Base-by-base conservation (phyloP, 1,140 invertebrate genomes). In the Drepana arcuata region DNA sequence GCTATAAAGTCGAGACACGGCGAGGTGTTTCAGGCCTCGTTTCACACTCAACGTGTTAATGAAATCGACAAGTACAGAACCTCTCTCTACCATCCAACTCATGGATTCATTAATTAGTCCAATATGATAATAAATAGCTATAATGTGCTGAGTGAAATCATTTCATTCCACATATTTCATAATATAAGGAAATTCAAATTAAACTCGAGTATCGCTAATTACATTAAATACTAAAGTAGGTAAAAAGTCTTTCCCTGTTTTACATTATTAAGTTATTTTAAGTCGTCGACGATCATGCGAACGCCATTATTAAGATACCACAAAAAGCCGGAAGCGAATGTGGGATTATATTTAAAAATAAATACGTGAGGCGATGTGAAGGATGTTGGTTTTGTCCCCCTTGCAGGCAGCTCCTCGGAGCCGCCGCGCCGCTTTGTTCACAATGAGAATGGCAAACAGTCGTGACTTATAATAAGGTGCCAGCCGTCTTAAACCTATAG, bases 261-360 rank as follows among this genome's bases (percentile, higher is more conserved):
- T 34, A 28, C 30, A 21, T 13, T 32, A 42, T 32, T 33, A 35
- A 41, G 31, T 31, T 32, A 31, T 36, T 32, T 35, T 11, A 26
- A 10, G n/a, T 21, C 23, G 23, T 41, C 28, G 41, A 36, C 29
- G 41, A 32, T 40, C 48, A 44, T 59, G 49, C 58, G 61, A 66
- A 64, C 66, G 56, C 54, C 52, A 56, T 68, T 64, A 66, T 60
- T 58, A 67, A 65, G 47, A 56, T 54, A 41, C 51, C 59, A 78
- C 63, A 75, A 78, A 78, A 72, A 73, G 44, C 69, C 69, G 73
- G 71, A 73, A 71, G 57, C 58, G 53, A 56, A 48, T 59, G 58
- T 56, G 58, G 55, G 67, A 71, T 78, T 75, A 78, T 72, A n/a
- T n/a, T n/a, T n/a, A n/a, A n/a, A n/a, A n/a, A n/a, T n/a, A 70